Base-by-base conservation (phyloP, 1,140 invertebrate genomes). In the Galleria mellonella region DNA sequence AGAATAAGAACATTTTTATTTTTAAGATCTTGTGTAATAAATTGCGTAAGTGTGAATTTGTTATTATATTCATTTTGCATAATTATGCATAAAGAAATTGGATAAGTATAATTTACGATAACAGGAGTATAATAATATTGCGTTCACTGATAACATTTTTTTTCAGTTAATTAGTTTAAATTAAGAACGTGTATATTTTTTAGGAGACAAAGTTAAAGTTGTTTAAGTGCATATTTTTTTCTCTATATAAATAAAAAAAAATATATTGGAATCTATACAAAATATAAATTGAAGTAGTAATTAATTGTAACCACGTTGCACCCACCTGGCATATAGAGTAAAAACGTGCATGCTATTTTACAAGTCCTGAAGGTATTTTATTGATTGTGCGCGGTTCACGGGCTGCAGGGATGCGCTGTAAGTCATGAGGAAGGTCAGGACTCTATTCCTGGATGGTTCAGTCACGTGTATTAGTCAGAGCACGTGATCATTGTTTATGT, bases 351-450 rank as follows among this genome's bases (percentile, higher is more conserved):
- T 48, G 52, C 31, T 48, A 14, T 46, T 30, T 55, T 29, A 58
- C 50, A 41, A 59, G 56, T 54, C 51, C 53, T 51, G 17, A 23
- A 62, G 55, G 61, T 55, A 47, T 61, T 40, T 59, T 79, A 79
- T 79, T 68, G 75, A 79, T 79, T 74, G 50, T 62, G 64, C 58
- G 62, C 61, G 52, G 50, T 32, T 38, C 31, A 46, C 15, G 43
- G 44, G 47, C 37, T 43, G 54, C 38, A 32, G 47, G 46, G 66
- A 54, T 47, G 67, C 43, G 52, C 43, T 51, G 53, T 51, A 43
- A 49, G 53, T 48, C 39, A 55, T 64, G 51, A 52, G 62, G 52
- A 65, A 72, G 67, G 67, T 69, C 67, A 66, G 65, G 63, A 68
- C 40, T 55, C 52, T 52, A 43, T 58, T 48, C 54, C 41, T 32